Percentiles rank a stretch among this genome's conserved stretches.
Evolutionary conservation across 2,113 vertebrate species (phyloP).

Genomic region (Redunca redunca): DNA sequence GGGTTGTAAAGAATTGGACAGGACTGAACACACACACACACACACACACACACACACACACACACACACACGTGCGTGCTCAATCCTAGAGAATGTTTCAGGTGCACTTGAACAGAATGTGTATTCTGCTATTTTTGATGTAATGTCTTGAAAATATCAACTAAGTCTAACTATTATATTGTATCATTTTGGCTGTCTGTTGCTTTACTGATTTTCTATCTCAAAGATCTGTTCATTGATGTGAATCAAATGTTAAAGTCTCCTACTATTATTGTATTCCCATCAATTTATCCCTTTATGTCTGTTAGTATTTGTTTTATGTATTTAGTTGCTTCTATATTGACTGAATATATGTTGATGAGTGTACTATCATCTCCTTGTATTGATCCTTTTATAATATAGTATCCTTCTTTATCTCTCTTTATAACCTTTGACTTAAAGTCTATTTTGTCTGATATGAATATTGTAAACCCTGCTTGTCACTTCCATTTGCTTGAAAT

Average conservation of each 20-base stretch:
- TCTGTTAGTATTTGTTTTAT: background rate
- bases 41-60: too few relatives aligned
- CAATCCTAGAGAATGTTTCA: background rate
- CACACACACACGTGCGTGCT: background rate
- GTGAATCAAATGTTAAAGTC: background rate
- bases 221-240: background rate
- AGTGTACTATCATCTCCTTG: background rate
- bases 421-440: background rate
- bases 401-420: background rate
- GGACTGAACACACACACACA: background rate
- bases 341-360: background rate
- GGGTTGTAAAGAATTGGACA: background rate
- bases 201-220: background rate
- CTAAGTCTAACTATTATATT: background rate
- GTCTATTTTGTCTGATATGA: background rate
- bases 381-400: background rate
- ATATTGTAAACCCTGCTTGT: background rate
- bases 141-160: background rate
- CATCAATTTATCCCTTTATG: background rate
- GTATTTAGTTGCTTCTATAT: background rate
- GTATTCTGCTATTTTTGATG: background rate
- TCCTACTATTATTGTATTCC: background rate
- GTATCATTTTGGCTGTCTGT: background rate
- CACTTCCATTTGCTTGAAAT: background rate
- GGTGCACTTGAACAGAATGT: background rate